A percentile compares a stretch with the other conserved stretches of the same genome.
phyloP scores from a whole-genome alignment of 2,113 vertebrate genomes.

The Recurvirostra avosetta region DNA sequence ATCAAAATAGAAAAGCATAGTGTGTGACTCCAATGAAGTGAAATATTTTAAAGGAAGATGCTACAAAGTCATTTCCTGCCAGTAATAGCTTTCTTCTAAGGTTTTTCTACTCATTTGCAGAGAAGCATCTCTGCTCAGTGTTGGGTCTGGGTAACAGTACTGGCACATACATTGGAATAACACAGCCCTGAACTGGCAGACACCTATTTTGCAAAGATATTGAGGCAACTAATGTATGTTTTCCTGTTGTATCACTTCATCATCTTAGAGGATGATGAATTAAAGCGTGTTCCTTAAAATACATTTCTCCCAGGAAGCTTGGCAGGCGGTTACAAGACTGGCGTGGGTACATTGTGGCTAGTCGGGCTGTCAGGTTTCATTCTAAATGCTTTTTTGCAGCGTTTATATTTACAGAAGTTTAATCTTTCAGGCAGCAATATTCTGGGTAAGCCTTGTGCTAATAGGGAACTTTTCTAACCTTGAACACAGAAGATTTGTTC shows the following conservation, averaged over 20 bases:
- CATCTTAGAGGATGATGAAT: neutral
- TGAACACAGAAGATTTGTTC: conserved; percentile 7
- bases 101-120: neutral
- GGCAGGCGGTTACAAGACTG: neutral
- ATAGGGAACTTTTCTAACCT: conserved; percentile 44
- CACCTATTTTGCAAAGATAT: neutral
- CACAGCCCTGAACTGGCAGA: neutral
- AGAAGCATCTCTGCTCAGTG: neutral
- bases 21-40: neutral
- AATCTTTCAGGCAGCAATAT: conserved; percentile 48
- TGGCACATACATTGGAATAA: neutral
- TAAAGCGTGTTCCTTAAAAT: neutral
- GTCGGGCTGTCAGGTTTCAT: neutral
- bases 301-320: neutral
- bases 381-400: neutral
- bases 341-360: neutral
- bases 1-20: neutral
- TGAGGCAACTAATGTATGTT: neutral
- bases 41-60: neutral
- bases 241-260: conserved; percentile 12
- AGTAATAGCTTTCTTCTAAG: neutral
- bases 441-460: conserved; percentile 48
- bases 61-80: neutral
- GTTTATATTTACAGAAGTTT: conserved; percentile 45
- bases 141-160: neutral